Evolutionary conservation across 2,888 invertebrate genomes (phyloP), one percentile per base, ranked within the genome.

Genomic region (Drosophila vallismaia): DNA sequence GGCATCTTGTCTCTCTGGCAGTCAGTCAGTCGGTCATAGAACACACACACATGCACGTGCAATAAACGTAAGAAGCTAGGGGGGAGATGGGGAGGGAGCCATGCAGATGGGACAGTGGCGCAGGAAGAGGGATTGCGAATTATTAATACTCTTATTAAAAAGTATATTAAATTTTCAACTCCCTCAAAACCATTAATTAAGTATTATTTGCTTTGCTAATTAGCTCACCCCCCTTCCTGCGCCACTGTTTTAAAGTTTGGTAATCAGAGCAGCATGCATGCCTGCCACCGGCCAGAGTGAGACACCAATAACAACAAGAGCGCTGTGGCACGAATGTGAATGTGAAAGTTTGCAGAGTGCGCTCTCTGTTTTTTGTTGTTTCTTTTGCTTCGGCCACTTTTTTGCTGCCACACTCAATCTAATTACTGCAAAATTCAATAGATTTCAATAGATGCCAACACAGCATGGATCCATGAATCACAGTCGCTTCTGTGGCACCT

Each of bases 341-440:
- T 78, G 86, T 87, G 88, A 83, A 83, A 83, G 82, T 77, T 59
- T 64, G 63, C 50, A 10, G 45, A 60, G 58, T 19, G 66, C 69
- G 69, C 69, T 62, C 55, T 69, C 69, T 42, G 12, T 57, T 38
- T 42, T 42, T 57, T 38, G 53, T 54, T 68, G 44, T 57, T 71
- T 63, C 63, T 77, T 77, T 64, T 52, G 10, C 36, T n/a, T n/a
- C 6, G 12, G 6, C 19, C 19, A 19, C 19, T 36, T 36, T 29
- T 45, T 14, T 46, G 45, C n/a, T 56, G 57, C 50, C 51, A 31
- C 66, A 64, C 44, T 50, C 67, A 63, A 63, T 60, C 69, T 69
- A 60, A 69, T 69, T 69, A 69, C 60, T 46, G 45, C 36, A 28
- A 66, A 53, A 36, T 42, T 36, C 44, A 62, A 68, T 45, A 56